Evolutionary conservation across 1,140 invertebrate species (phyloP).

Genomic region (Homalodisca vitripennis): DNA sequence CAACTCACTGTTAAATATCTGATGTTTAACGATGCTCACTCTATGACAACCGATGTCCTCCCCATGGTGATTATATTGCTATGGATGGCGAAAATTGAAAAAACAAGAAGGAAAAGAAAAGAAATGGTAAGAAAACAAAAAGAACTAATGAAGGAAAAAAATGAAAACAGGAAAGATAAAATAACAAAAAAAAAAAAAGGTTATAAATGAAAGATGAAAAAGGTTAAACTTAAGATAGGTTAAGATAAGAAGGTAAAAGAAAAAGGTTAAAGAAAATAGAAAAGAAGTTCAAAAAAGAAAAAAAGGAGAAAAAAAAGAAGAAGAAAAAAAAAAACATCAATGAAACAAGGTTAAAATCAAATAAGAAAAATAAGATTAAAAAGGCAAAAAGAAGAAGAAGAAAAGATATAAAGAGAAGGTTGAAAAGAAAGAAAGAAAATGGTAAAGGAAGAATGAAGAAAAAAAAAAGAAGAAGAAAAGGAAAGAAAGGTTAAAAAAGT

Average conservation of each 20-base stretch:
- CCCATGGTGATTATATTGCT: too few species aligned
- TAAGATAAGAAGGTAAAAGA: not conserved
- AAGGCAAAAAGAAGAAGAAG: not conserved
- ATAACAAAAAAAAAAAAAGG: not conserved
- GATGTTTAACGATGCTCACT: too few species aligned
- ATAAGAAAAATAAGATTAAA: not conserved
- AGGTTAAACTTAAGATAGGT: not conserved
- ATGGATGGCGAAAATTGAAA: constrained; percentile 1
- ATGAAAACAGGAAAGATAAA: not conserved
- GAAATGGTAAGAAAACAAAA: not conserved
- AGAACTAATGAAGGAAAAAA: constrained; percentile 1
- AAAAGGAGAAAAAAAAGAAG: not conserved
- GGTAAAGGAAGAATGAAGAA: not conserved
- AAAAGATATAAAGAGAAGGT: not conserved
- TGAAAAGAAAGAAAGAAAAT: not conserved
- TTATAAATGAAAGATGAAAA: not conserved
- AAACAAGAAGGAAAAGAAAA: not conserved
- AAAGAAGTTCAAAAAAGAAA: not conserved
- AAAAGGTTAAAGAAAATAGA: not conserved
- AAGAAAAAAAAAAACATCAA: not conserved
- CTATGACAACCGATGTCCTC: too few species aligned
- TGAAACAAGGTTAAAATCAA: not conserved
- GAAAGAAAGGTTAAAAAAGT: not conserved
- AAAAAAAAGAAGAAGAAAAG: constrained; percentile 1
- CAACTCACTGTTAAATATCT: too few species aligned